Conservation (phyloP, 1,140 invertebrate genomes). For the Pseudobourletiella spinata region DNA sequence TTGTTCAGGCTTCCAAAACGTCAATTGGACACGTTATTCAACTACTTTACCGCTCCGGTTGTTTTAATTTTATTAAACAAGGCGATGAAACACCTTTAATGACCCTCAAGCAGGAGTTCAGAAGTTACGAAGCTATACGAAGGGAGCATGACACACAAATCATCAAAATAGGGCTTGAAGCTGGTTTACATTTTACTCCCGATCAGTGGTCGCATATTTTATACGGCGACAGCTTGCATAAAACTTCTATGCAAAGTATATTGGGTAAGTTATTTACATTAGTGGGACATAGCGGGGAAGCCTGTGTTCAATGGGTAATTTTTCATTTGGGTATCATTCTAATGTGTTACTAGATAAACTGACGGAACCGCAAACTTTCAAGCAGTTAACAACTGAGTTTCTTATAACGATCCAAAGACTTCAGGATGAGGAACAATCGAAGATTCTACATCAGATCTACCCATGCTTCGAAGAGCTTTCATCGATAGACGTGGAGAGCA, state of each 20-base stretch:
- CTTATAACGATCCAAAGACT: conserved; percentile 85
- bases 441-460: conserved; percentile 53
- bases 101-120: conserved; percentile 96
- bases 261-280: conserved; percentile 54
- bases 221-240: conserved; percentile 90
- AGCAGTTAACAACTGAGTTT: conserved; percentile 81
- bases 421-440: conserved; percentile 68
- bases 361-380: conserved; percentile 83
- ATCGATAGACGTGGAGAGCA: conserved; percentile 58
- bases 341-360: conserved; percentile 72
- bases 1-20: conserved; percentile 80
- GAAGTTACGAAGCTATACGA: conserved; percentile 69
- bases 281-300: too few relatives aligned
- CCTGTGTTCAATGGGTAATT: too few relatives aligned
- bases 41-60: conserved; percentile 90
- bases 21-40: conserved; percentile 98
- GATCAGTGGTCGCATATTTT: conserved; percentile 96
- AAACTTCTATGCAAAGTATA: conserved; percentile 98
- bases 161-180: conserved; percentile 94
- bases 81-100: conserved; percentile 96
- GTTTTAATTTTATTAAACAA: conserved; percentile 91
- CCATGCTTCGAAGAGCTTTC: conserved; percentile 76
- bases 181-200: conserved; percentile 89
- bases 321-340: too few relatives aligned
- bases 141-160: conserved; percentile 98